These are phyloP conservation scores for Ophraella communa DNA, from an alignment of 2,888 invertebrate genomes.

Conservation along the genomic window DNA sequence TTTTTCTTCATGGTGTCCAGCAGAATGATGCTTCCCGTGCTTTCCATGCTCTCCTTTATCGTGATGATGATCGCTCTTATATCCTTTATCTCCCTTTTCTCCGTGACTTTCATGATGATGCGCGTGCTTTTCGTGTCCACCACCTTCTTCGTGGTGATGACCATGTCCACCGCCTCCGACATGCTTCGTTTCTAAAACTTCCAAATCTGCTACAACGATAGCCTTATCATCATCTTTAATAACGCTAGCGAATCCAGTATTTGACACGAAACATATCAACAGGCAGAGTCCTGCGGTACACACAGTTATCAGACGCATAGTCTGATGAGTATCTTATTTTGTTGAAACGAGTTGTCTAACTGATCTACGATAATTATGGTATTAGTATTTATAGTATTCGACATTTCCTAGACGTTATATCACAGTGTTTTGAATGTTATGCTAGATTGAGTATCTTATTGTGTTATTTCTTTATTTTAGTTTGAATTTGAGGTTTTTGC, in stretches of 20 bases:
- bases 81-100: constrained; percentile 82
- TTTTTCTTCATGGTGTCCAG: constrained; percentile 77
- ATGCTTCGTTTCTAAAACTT: constrained; percentile 36
- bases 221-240: constrained; percentile 50
- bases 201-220: constrained; percentile 35
- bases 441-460: constrained; percentile 6
- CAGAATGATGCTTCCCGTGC: constrained; percentile 80
- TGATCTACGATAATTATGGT: neutral
- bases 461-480: constrained; percentile 1
- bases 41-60: constrained; percentile 78
- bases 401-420: constrained; percentile 1
- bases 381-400: neutral
- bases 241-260: constrained; percentile 49
- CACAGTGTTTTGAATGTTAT: constrained; percentile 7
- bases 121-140: constrained; percentile 73
- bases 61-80: constrained; percentile 74
- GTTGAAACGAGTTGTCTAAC: neutral
- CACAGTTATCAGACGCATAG: constrained; percentile 1
- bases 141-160: constrained; percentile 67
- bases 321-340: neutral
- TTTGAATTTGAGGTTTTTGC: constrained; percentile 18
- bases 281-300: neutral
- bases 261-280: neutral
- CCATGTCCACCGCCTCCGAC: neutral
- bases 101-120: constrained; percentile 75